Conservation (phyloP, 2,888 invertebrate species). For the Patella pellucida region DNA sequence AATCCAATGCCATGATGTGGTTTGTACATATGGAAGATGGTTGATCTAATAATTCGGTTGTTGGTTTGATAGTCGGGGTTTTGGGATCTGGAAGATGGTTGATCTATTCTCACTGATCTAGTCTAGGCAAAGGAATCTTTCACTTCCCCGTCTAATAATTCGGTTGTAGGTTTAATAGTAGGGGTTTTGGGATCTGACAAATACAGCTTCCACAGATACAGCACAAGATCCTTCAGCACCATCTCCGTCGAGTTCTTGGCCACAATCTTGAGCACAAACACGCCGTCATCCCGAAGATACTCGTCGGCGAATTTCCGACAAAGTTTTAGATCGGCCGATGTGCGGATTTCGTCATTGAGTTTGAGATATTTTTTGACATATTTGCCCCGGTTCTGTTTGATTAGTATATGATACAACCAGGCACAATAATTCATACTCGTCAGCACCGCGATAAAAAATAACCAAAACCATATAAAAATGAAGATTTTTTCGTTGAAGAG, state of each 20-base stretch:
- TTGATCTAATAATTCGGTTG: too few species aligned
- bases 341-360: conserved; percentile 52
- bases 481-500: conserved; percentile 62
- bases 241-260: conserved; percentile 60
- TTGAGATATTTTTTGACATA: conserved; percentile 60
- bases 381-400: conserved; percentile 45
- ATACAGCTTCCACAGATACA: conserved; percentile 53
- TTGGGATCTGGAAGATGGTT: too few species aligned
- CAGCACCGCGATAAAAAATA: conserved; percentile 49
- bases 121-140: not conserved
- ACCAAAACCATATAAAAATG: conserved; percentile 62
- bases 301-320: conserved; percentile 56
- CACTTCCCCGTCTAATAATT: not conserved
- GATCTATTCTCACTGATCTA: too few species aligned
- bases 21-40: too few species aligned
- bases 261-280: conserved; percentile 55
- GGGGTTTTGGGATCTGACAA: not conserved
- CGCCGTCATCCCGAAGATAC: conserved; percentile 59
- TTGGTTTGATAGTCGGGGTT: too few species aligned
- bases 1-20: too few species aligned
- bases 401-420: conserved; percentile 53
- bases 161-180: not conserved
- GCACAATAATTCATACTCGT: conserved; percentile 46
- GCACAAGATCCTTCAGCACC: conserved; percentile 55
- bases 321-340: conserved; percentile 51